These are phyloP conservation scores for Neomorphus geoffroyi DNA, from an alignment of 2,797 vertebrate species.

Conservation along the genomic window DNA sequence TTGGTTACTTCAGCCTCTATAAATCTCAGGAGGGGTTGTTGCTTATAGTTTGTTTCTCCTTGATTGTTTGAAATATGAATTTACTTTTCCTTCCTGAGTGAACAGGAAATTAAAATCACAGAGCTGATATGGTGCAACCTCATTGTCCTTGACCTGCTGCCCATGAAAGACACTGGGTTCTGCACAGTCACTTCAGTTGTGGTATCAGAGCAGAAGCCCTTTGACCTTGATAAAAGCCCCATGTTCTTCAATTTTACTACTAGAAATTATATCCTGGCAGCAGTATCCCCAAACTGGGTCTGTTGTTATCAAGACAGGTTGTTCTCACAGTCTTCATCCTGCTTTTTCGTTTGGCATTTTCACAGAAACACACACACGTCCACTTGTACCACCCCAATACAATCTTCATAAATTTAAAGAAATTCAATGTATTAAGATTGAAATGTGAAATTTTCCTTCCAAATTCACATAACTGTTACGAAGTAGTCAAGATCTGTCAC, in stretches of 20 bases:
- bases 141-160: accelerated
- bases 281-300: not conserved
- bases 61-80: not conserved
- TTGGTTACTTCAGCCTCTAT: not conserved
- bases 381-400: not conserved
- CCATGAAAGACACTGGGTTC: not conserved
- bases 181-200: not conserved
- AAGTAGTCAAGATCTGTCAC: not conserved
- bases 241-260: not conserved
- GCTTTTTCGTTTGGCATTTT: not conserved
- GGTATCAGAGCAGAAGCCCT: not conserved
- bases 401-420: not conserved
- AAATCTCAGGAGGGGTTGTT: not conserved
- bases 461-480: not conserved
- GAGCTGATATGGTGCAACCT: not conserved
- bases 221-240: accelerated
- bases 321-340: not conserved
- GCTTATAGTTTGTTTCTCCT: not conserved
- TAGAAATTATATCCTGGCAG: not conserved
- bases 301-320: not conserved
- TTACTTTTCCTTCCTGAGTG: not conserved
- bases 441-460: not conserved
- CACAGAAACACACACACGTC: not conserved
- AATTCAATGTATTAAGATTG: not conserved
- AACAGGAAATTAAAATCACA: not conserved